Percentiles rank a stretch among this genome's conserved stretches.
These are phyloP conservation scores for Tipula lateralis DNA, from an alignment of 2,888 invertebrate species.

Conservation along the genomic window DNA sequence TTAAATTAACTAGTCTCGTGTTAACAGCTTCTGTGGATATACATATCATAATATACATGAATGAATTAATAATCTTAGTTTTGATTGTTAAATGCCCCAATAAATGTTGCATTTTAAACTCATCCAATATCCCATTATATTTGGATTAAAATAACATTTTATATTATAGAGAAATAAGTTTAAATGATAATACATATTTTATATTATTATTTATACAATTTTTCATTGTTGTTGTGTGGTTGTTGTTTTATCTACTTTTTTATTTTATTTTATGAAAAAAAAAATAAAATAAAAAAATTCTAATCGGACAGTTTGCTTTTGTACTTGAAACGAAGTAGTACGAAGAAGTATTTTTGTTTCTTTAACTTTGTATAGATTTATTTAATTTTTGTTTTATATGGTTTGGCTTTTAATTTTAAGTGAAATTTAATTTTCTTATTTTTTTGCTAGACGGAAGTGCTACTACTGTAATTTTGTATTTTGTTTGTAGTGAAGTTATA, in stretches of 20 bases:
- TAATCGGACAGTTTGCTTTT: conserved; percentile 24
- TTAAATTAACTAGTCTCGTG: neutral
- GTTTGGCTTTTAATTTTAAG: conserved; percentile 1
- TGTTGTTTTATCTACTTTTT: conserved; percentile 3
- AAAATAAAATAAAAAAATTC: neutral
- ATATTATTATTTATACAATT: neutral
- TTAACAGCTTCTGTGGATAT: neutral
- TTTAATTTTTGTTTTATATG: neutral
- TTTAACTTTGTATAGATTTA: neutral
- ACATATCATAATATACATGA: neutral
- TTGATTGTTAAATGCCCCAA: neutral
- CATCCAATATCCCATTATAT: neutral
- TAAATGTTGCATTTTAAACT: neutral
- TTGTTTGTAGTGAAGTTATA: neutral
- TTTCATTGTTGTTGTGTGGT: neutral
- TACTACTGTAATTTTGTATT: neutral
- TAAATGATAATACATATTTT: neutral
- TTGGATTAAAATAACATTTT: neutral
- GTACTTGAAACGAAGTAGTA: conserved; percentile 24
- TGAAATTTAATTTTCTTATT: neutral
- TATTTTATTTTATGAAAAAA: neutral
- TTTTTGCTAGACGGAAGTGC: neutral
- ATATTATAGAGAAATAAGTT: neutral
- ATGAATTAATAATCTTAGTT: neutral
- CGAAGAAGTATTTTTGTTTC: conserved; percentile 5